Evolutionary conservation across 2,113 vertebrate species (phyloP).

Genomic region (Trematocara marginatum): DNA sequence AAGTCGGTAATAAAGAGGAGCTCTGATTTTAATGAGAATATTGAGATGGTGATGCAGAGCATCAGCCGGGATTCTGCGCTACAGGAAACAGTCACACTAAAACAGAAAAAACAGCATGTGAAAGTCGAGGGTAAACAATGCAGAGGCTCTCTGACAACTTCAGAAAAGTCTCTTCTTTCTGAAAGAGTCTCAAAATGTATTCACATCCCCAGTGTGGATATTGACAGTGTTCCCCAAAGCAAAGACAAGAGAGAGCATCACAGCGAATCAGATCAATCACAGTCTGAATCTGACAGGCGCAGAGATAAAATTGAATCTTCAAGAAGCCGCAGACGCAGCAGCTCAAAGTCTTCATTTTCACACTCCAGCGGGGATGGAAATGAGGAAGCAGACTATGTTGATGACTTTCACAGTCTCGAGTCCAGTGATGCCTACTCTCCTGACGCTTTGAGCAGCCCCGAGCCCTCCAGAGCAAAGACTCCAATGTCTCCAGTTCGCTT

Average conservation of each 20-base stretch:
- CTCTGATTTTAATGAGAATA: slow-evolving; percentile 54
- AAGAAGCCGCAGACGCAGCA: slow-evolving; percentile 22
- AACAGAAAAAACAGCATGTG: background rate
- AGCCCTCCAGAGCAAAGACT: slow-evolving; percentile 30
- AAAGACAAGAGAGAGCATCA: background rate
- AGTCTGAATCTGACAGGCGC: background rate
- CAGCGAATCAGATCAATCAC: slow-evolving; percentile 10
- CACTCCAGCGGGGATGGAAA: slow-evolving; percentile 60
- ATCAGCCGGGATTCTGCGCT: background rate
- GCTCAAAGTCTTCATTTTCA: slow-evolving; percentile 59
- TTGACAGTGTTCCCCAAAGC: background rate
- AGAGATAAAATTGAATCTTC: slow-evolving; percentile 4
- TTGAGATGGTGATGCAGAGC: slow-evolving; percentile 56
- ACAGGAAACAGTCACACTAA: background rate
- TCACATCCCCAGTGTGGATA: slow-evolving; percentile 27
- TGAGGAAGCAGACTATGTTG: slow-evolving; percentile 71
- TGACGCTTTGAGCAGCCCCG: slow-evolving; percentile 59
- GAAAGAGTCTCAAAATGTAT: slow-evolving; percentile 1
- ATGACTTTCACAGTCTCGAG: slow-evolving; percentile 78
- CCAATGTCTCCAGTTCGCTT: slow-evolving; percentile 4
- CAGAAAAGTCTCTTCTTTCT: background rate
- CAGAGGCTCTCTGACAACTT: background rate
- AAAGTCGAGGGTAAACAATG: background rate
- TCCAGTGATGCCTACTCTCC: slow-evolving; percentile 50
- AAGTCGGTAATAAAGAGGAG: slow-evolving; percentile 13